Percentiles rank a stretch among this genome's conserved stretches.
phyloP scores from a whole-genome alignment of 1,140 invertebrate genomes.

The Drosophila gunungcola region DNA sequence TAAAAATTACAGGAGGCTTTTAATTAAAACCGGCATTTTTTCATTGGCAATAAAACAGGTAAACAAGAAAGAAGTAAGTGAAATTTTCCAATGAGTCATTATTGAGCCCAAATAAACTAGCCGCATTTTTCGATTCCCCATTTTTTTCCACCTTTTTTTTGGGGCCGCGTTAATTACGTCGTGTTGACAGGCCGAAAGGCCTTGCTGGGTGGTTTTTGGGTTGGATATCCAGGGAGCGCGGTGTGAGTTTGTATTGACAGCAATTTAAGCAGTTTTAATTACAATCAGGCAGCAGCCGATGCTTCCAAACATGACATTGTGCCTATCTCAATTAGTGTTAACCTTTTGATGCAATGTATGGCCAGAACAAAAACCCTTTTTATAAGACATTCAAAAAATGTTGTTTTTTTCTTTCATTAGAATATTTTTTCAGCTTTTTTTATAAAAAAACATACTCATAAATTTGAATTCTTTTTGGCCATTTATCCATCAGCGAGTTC shows the following conservation, averaged over 20 bases:
- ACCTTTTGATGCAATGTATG: no score
- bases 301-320: no score
- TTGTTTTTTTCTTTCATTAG: no score
- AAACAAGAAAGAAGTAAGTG: background rate
- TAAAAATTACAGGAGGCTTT: conserved; percentile 12
- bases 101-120: conserved; percentile 22
- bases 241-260: conserved; percentile 30
- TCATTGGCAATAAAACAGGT: conserved; percentile 2
- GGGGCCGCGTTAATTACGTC: conserved; percentile 42
- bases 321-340: no score
- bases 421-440: no score
- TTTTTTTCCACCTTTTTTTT: background rate
- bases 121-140: background rate
- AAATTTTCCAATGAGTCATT: conserved; percentile 27
- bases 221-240: background rate
- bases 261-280: conserved; percentile 66
- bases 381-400: no score
- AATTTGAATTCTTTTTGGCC: background rate
- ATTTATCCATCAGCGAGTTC: background rate
- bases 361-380: no score
- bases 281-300: conserved; percentile 35
- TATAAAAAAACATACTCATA: no score
- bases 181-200: conserved; percentile 40
- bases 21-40: conserved; percentile 25
- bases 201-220: conserved; percentile 6